Percentiles rank a stretch among this genome's conserved stretches.
Evolutionary conservation across 2,797 vertebrate species (phyloP).

Genomic region (Artibeus lituratus): DNA sequence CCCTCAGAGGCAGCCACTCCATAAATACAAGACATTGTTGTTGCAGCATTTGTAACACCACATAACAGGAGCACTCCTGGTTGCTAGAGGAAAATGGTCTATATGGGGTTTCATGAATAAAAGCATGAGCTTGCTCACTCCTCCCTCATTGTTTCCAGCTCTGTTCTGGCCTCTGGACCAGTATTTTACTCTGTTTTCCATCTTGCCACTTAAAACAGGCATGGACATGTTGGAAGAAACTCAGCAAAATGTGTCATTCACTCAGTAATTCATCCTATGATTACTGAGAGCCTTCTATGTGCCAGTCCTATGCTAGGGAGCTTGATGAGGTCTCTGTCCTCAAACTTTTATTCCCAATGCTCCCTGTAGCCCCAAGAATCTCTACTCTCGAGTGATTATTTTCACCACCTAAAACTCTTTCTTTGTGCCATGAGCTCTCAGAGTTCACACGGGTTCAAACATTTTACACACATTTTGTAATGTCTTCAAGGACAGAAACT

Average conservation of each 20-base stretch:
- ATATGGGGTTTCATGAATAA: constrained; percentile 53
- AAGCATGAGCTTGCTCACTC: not conserved
- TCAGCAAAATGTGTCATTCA: not conserved
- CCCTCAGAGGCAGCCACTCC: constrained; percentile 40
- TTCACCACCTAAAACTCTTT: not conserved
- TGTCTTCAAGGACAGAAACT: not conserved
- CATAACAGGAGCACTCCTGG: constrained; percentile 36
- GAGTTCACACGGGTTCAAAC: not conserved
- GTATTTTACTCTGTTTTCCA: not conserved
- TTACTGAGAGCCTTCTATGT: not conserved
- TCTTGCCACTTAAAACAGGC: not conserved
- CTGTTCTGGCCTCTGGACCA: not conserved
- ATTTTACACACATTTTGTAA: not conserved
- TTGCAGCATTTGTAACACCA: constrained; percentile 1
- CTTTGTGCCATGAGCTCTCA: not conserved
- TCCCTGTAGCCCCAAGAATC: not conserved
- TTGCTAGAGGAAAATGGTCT: constrained; percentile 25
- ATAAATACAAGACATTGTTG: constrained; percentile 58
- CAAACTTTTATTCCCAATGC: not conserved
- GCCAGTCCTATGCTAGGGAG: not conserved
- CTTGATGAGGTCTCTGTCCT: not conserved
- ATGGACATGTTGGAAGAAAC: not conserved
- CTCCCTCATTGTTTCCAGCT: not conserved
- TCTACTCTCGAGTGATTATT: not conserved
- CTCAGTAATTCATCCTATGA: not conserved